Conservation (phyloP, 2,113 vertebrate species). For the Ammospiza caudacuta region DNA sequence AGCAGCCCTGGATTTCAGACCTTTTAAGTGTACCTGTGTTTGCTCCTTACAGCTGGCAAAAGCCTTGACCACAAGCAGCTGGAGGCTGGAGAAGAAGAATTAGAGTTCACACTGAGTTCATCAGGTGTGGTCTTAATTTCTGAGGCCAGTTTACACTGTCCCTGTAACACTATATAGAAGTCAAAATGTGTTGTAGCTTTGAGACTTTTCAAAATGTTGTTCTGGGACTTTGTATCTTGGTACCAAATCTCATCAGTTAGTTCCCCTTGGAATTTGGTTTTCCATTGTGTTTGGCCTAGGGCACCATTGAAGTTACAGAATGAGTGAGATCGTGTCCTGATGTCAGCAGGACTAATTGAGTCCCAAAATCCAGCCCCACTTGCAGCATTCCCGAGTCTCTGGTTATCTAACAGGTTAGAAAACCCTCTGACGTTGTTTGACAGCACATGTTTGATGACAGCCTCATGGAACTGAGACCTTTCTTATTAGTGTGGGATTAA, state of each 20-base stretch:
- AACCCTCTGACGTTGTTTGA: background rate
- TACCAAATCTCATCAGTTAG: background rate
- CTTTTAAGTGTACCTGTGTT: background rate
- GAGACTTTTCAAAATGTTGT: background rate
- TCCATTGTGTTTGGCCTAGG: background rate
- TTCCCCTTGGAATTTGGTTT: background rate
- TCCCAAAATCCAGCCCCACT: background rate
- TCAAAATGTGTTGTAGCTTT: background rate
- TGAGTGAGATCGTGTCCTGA: background rate
- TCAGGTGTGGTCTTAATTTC: background rate
- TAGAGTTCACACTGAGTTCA: background rate
- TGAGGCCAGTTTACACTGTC: background rate
- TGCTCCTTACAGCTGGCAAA: background rate
- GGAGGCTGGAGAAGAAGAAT: background rate
- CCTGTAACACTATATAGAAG: rapidly evolving
- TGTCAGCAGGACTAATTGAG: background rate
- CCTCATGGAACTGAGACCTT: background rate
- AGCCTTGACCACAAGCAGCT: background rate
- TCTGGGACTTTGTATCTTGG: background rate
- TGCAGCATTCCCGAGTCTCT: background rate
- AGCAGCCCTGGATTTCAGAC: constrained; percentile 3
- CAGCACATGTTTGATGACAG: background rate
- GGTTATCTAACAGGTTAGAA: background rate
- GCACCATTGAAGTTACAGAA: background rate
- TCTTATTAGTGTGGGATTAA: background rate